Conservation (phyloP, 1,140 invertebrate species). For the Pogonomyrmex californicus region DNA sequence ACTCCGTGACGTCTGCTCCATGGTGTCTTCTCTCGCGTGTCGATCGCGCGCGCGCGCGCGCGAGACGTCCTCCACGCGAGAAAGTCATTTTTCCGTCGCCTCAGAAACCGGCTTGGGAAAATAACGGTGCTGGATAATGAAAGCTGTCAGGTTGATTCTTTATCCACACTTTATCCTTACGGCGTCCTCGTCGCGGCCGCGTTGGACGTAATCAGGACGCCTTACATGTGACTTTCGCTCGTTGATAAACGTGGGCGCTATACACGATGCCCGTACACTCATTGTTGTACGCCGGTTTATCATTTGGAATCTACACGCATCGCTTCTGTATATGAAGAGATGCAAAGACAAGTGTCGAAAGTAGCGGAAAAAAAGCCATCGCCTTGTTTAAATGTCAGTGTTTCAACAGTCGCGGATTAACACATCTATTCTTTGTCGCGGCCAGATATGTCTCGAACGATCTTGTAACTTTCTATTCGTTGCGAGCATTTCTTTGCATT, state of each 20-base stretch:
- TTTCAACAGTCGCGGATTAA: slow-evolving; percentile 28
- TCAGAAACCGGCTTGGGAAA: slow-evolving; percentile 4
- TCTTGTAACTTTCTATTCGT: slow-evolving; percentile 22
- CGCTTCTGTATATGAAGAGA: background rate
- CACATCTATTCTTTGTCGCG: background rate
- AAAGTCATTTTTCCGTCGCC: slow-evolving; percentile 9
- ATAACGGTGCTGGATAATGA: slow-evolving; percentile 44
- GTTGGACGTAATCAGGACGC: slow-evolving; percentile 39
- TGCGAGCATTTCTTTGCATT: slow-evolving; percentile 34
- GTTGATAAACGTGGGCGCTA: slow-evolving; percentile 48
- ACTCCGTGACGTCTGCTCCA: background rate
- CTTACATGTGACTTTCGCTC: slow-evolving; percentile 41
- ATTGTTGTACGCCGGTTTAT: slow-evolving; percentile 29
- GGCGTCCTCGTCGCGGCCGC: slow-evolving; percentile 36
- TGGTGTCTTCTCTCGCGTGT: slow-evolving; percentile 43
- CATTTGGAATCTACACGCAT: background rate
- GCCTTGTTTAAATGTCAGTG: slow-evolving; percentile 12
- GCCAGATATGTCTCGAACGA: background rate
- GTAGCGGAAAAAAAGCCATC: background rate
- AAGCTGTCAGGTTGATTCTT: slow-evolving; percentile 26
- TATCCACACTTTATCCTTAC: slow-evolving; percentile 17
- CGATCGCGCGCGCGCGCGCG: slow-evolving; percentile 20
- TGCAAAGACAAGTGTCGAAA: slow-evolving; percentile 27
- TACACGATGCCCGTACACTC: slow-evolving; percentile 7
- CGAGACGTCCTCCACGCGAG: background rate